Percentiles rank a stretch among this genome's conserved stretches.
Evolutionary conservation across 2,888 invertebrate genomes (phyloP).

Genomic region (Phengaris arion): DNA sequence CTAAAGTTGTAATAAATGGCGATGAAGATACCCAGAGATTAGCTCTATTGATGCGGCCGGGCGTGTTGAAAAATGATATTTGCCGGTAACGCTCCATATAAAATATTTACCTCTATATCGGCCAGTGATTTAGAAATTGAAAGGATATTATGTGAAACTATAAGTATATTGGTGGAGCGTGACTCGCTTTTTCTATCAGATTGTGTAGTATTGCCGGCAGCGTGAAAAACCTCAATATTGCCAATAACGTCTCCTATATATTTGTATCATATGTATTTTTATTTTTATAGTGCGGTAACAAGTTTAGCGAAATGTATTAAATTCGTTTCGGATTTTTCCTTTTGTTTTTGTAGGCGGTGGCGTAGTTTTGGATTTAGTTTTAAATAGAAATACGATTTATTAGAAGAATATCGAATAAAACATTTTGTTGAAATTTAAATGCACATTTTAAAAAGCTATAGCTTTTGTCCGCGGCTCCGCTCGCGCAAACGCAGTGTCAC

Average conservation of each 20-base stretch:
- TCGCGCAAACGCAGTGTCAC: no score
- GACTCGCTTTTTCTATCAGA: conserved; percentile 33
- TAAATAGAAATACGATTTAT: no score
- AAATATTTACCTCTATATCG: conserved; percentile 37
- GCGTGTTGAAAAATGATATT: conserved; percentile 37
- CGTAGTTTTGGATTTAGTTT: background rate
- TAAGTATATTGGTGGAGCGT: conserved; percentile 34
- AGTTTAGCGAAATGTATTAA: conserved; percentile 28
- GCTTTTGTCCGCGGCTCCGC: no score
- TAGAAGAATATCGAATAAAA: no score
- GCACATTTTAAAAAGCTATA: no score
- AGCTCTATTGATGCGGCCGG: conserved; percentile 32
- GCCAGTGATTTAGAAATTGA: conserved; percentile 34
- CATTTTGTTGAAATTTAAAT: no score
- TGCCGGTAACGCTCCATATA: conserved; percentile 35
- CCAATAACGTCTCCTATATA: conserved; percentile 26
- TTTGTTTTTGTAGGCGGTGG: background rate
- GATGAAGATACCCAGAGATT: conserved; percentile 31
- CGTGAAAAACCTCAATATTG: conserved; percentile 29
- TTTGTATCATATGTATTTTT: conserved; percentile 16
- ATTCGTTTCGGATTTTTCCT: conserved; percentile 15
- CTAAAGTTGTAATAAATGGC: conserved; percentile 32
- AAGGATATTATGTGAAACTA: conserved; percentile 34
- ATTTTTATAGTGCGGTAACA: conserved; percentile 25
- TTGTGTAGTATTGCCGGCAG: conserved; percentile 26